A percentile compares a stretch with the other conserved stretches of the same genome.
phyloP scores from a whole-genome alignment of 2,797 vertebrate genomes.

The Muscicapa comitata region DNA sequence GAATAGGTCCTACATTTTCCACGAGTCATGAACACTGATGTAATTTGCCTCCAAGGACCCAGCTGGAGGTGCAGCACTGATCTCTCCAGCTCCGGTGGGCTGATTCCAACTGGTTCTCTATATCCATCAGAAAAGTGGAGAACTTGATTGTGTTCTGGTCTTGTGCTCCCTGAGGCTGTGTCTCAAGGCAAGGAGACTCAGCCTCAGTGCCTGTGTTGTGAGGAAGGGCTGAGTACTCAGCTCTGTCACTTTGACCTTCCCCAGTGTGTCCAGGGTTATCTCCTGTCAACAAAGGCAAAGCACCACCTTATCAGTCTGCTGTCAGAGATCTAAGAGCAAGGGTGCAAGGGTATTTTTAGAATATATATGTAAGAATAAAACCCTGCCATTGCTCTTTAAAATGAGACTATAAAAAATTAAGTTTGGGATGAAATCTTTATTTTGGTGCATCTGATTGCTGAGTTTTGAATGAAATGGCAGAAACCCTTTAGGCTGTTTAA shows the following conservation, averaged over 20 bases:
- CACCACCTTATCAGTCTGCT: neutral
- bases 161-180: neutral
- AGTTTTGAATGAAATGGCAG: neutral
- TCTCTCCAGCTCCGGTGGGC: neutral
- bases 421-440: neutral
- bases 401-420: neutral
- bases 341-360: neutral
- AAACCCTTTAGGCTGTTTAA: neutral
- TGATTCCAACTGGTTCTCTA: rapidly evolving
- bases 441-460: neutral
- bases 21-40: neutral
- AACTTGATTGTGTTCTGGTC: neutral
- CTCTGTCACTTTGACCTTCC: neutral
- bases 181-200: neutral
- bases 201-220: neutral
- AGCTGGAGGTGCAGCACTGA: neutral
- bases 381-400: neutral
- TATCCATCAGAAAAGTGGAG: neutral
- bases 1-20: neutral
- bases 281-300: neutral
- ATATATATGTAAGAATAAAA: neutral
- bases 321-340: neutral
- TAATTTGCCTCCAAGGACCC: neutral
- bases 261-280: neutral
- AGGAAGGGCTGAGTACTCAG: neutral